Base-by-base conservation (phyloP, 1,140 invertebrate species). In the Cylas formicarius region DNA sequence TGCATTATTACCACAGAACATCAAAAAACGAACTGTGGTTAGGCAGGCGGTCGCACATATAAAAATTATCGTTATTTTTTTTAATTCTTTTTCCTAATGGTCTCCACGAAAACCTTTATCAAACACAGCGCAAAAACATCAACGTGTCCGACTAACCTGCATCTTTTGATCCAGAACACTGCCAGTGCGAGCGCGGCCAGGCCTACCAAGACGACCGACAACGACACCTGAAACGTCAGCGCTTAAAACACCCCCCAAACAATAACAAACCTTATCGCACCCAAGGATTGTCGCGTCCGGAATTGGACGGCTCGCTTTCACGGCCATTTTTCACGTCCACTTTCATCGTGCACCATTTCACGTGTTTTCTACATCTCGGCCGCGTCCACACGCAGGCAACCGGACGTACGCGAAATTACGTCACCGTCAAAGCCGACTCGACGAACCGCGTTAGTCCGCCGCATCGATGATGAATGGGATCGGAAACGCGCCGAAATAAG, bases 111-210 rank as follows among this genome's bases (percentile, higher is more conserved):
- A n/a, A n/a, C n/a, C n/a, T 31, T 31, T 31, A 7, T 5, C 29
- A 5, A 16, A 31, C 6, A 5, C 13, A 31, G 18, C n/a, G 23
- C n/a, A 32, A 13, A 31, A 4, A 13, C 22, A 20, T 13, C 7
- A 6, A 41, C 17, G 23, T 3, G 5, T 21, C 21, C 14, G 4
- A 55, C 55, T 58, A 34, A 62, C 60, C 57, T 62, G 55, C 58
- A 62, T 51, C 52, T 60, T 33, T 53, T 28, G 11, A 60, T 59
- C 44, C 52, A 55, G 21, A 62, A 59, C 10, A 60, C 40, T 7
- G 58, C 55, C 8, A 61, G 23, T n/a, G 53, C 58, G 26, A 62
- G 31, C 7, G 57, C 40, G n/a, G 56, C 58, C 11, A 59, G 26
- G 10, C 52, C 58, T 8, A 59, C 41, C 3, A 62, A 36, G 21